A percentile compares a stretch with the other conserved stretches of the same genome.
Conservation (phyloP, 2,113 vertebrate genomes). For the Penelope pileata region DNA sequence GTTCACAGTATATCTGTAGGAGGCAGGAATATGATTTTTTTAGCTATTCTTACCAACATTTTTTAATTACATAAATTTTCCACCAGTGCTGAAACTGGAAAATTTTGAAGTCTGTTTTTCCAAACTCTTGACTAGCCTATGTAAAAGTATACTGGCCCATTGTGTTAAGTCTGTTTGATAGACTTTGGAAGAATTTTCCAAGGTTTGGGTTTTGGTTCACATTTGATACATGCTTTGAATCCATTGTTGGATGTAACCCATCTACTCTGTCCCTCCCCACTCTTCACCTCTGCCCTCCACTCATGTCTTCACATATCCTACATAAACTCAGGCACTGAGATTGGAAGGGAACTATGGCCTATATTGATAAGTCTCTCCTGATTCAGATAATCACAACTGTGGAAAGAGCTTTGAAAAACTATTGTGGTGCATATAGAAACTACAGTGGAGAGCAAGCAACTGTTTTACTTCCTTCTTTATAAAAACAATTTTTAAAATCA, state of each 20-base stretch:
- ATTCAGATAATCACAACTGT: neutral
- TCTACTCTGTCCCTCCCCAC: neutral
- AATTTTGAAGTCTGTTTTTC: neutral
- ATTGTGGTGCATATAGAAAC: neutral
- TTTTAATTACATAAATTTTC: neutral
- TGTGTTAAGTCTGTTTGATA: neutral
- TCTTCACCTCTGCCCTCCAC: neutral
- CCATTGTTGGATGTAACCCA: neutral
- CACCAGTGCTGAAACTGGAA: neutral
- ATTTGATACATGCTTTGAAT: rapidly evolving
- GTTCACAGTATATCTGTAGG: neutral
- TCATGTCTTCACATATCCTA: neutral
- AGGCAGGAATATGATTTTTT: neutral
- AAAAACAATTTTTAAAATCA: neutral
- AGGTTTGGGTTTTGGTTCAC: neutral
- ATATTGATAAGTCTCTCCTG: neutral
- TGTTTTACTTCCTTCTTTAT: neutral
- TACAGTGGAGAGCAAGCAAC: neutral
- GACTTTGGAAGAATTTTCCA: neutral
- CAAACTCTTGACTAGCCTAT: neutral
- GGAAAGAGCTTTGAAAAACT: neutral
- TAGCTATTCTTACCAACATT: neutral
- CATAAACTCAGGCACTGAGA: neutral
- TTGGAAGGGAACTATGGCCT: neutral
- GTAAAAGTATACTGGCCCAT: neutral